A percentile compares a stretch with the other conserved stretches of the same genome.
phyloP scores from a whole-genome alignment of 1,140 invertebrate species.

The Dendroctonus valens region DNA sequence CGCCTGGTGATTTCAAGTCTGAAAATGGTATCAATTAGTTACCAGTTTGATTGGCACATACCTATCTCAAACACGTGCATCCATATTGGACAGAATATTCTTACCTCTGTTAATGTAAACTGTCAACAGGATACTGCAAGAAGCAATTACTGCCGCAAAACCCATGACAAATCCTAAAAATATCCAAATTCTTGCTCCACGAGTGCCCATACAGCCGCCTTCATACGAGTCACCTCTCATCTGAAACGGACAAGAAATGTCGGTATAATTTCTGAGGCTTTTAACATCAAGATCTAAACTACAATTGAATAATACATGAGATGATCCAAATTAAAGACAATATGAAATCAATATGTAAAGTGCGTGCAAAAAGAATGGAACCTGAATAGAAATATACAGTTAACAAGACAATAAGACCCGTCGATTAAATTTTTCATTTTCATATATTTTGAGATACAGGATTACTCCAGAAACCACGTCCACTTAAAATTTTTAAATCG shows the following conservation, averaged over 20 bases:
- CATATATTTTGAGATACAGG: no score
- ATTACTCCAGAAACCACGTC: no score
- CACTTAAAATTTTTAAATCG: no score
- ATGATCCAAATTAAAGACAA: no score
- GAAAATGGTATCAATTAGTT: slow-evolving; percentile 12
- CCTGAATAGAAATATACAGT: no score
- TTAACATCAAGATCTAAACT: neutral
- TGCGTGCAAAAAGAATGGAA: no score
- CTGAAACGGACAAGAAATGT: slow-evolving; percentile 41
- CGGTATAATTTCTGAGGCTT: neutral
- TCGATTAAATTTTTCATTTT: no score
- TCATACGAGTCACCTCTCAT: slow-evolving; percentile 84
- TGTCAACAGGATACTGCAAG: slow-evolving; percentile 93
- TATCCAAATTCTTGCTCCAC: slow-evolving; percentile 91
- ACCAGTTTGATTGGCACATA: neutral
- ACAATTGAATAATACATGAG: no score
- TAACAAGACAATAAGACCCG: no score
- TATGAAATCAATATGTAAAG: no score
- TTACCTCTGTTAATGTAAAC: slow-evolving; percentile 61
- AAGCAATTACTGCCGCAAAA: slow-evolving; percentile 92
- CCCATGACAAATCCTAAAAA: slow-evolving; percentile 95
- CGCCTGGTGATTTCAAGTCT: slow-evolving; percentile 72
- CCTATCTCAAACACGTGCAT: neutral
- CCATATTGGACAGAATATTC: neutral
- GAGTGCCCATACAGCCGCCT: slow-evolving; percentile 83